A percentile compares a stretch with the other conserved stretches of the same genome.
phyloP scores from a whole-genome alignment of 92 coral and sea anemone species.

The Parazoanthus darwini region DNA sequence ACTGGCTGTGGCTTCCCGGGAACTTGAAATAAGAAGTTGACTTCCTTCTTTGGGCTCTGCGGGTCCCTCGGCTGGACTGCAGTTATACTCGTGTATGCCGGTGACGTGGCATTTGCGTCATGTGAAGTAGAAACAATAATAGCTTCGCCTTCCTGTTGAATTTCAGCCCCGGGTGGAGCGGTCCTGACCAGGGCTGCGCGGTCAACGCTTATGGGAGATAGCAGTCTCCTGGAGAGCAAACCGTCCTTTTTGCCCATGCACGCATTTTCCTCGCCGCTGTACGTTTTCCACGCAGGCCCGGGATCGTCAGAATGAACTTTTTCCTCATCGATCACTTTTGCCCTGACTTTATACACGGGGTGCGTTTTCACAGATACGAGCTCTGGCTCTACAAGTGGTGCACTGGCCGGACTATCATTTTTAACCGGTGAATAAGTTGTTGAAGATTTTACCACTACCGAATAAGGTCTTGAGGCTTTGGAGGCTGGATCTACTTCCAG shows the following conservation, averaged over 20 bases:
- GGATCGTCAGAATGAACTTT: constrained; percentile 14
- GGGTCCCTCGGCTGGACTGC: constrained; percentile 31
- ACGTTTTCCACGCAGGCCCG: not conserved
- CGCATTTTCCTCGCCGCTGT: not conserved
- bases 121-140: not conserved
- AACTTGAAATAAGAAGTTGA: constrained; percentile 77
- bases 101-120: constrained; percentile 40
- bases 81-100: constrained; percentile 48
- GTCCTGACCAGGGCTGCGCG: not conserved
- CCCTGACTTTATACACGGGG: constrained; percentile 36
- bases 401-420: not conserved
- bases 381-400: not conserved
- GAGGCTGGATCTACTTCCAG: constrained; percentile 35
- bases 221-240: not conserved
- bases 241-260: not conserved
- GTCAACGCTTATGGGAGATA: not conserved
- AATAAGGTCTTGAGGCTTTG: constrained; percentile 33
- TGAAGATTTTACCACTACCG: constrained; percentile 40
- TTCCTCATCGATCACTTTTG: constrained; percentile 43
- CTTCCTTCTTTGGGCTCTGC: constrained; percentile 47
- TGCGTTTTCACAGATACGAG: constrained; percentile 17
- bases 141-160: constrained; percentile 3
- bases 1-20: constrained; percentile 57
- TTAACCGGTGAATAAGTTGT: constrained; percentile 4
- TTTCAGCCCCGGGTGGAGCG: not conserved